Conservation (phyloP, 2,113 vertebrate species). For the Anthoscopus minutus region DNA sequence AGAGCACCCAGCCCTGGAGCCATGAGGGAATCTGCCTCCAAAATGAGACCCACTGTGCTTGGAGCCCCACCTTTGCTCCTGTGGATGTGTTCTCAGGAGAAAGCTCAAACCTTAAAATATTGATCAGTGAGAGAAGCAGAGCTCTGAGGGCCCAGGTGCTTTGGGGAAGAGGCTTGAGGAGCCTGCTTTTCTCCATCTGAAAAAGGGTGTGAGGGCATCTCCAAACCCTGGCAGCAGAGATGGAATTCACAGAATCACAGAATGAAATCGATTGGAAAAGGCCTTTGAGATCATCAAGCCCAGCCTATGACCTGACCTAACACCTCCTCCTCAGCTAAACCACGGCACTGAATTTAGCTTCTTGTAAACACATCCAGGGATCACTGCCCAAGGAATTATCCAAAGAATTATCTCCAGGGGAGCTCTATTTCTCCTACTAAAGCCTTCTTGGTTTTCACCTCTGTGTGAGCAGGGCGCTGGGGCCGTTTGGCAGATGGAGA, state of each 20-base stretch:
- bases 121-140: not conserved
- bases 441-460: not conserved
- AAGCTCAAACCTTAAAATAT: not conserved
- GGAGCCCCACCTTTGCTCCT: not conserved
- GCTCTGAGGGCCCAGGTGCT: not conserved
- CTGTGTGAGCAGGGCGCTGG: not conserved
- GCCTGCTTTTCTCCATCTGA: not conserved
- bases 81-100: not conserved
- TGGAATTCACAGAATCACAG: not conserved
- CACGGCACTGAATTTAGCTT: not conserved
- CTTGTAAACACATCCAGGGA: not conserved
- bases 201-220: not conserved
- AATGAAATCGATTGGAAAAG: not conserved
- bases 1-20: rapidly evolving
- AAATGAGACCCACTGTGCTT: not conserved
- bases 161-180: not conserved
- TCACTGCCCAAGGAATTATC: not conserved
- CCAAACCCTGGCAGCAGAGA: not conserved
- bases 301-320: not conserved
- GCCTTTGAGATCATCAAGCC: not conserved
- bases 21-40: rapidly evolving
- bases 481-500: not conserved
- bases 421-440: not conserved
- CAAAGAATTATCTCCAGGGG: not conserved
- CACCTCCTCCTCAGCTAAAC: not conserved